A percentile compares a stretch with the other conserved stretches of the same genome.
These are phyloP conservation scores for Macrophya alboannulata DNA, from an alignment of 2,888 invertebrate genomes.

Conservation along the genomic window DNA sequence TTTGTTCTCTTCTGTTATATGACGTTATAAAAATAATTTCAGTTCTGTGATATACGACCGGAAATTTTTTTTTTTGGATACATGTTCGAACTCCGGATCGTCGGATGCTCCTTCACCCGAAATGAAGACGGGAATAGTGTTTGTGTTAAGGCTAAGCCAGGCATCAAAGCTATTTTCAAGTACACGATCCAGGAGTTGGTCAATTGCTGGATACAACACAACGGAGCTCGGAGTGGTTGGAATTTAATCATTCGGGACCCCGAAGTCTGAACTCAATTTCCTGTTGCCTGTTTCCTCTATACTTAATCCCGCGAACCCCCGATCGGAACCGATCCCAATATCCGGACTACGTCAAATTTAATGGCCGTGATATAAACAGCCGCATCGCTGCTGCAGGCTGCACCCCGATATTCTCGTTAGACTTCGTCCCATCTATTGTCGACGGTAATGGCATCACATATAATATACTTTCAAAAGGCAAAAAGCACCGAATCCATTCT, in stretches of 20 bases:
- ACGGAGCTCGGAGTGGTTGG: conserved; percentile 36
- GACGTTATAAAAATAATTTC: not conserved
- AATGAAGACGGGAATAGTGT: not conserved
- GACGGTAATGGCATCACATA: not conserved
- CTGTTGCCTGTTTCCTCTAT: conserved; percentile 53
- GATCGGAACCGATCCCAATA: conserved; percentile 55
- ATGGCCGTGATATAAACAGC: conserved; percentile 53
- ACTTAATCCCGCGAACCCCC: conserved; percentile 51
- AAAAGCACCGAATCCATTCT: not conserved
- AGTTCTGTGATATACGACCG: not conserved
- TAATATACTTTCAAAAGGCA: not conserved
- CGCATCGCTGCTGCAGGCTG: not conserved
- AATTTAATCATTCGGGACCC: conserved; percentile 54
- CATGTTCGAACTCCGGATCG: not conserved
- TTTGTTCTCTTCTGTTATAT: not conserved
- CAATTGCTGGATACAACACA: conserved; percentile 33
- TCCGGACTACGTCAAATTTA: conserved; percentile 56
- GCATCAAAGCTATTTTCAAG: conserved; percentile 3
- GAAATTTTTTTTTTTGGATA: not conserved
- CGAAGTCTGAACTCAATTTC: conserved; percentile 56
- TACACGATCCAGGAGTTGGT: conserved; percentile 13
- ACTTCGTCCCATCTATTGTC: not conserved
- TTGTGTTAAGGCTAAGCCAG: not conserved
- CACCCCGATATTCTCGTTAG: conserved; percentile 21
- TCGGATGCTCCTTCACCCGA: not conserved